Percentiles rank a stretch among this genome's conserved stretches.
Evolutionary conservation across 2,888 invertebrate genomes (phyloP).

Genomic region (Drosophila paranaensis): DNA sequence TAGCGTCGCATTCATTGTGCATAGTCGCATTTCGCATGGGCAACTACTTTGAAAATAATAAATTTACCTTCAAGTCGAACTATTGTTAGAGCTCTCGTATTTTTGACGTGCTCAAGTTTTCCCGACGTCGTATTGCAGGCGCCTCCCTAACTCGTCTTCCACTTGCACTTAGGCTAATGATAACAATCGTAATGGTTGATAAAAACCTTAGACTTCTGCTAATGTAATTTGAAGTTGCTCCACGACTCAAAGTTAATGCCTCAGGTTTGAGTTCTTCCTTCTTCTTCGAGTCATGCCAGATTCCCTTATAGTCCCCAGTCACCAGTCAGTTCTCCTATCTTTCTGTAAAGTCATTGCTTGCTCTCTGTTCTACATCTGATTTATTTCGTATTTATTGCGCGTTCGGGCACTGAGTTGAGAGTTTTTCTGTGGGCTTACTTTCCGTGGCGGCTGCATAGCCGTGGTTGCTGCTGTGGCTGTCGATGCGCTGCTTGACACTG

Average conservation of each 20-base stretch:
- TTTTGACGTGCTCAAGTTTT: neutral
- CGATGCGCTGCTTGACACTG: constrained; percentile 62
- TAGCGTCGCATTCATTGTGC: neutral
- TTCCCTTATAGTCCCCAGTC: too few species aligned
- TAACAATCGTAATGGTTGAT: neutral
- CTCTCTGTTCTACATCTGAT: neutral
- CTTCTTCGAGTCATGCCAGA: too few species aligned
- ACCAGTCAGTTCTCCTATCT: too few species aligned
- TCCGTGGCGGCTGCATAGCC: constrained; percentile 1
- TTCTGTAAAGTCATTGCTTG: too few species aligned
- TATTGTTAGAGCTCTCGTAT: neutral
- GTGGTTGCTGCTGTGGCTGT: constrained; percentile 22
- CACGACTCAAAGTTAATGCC: neutral
- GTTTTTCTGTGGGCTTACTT: constrained; percentile 25
- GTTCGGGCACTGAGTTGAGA: constrained; percentile 47
- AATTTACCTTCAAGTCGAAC: neutral
- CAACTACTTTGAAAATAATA: neutral
- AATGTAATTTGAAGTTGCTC: neutral
- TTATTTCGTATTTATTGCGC: constrained; percentile 33
- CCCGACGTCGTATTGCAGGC: too few species aligned
- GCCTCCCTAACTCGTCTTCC: neutral
- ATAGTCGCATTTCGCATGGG: neutral
- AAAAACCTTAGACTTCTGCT: too few species aligned
- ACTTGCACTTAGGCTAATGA: neutral
- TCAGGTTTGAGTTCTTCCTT: neutral